Evolutionary conservation across 2,797 vertebrate genomes (phyloP), one percentile per base, ranked within the genome.

Genomic region (Protonibea diacanthus): DNA sequence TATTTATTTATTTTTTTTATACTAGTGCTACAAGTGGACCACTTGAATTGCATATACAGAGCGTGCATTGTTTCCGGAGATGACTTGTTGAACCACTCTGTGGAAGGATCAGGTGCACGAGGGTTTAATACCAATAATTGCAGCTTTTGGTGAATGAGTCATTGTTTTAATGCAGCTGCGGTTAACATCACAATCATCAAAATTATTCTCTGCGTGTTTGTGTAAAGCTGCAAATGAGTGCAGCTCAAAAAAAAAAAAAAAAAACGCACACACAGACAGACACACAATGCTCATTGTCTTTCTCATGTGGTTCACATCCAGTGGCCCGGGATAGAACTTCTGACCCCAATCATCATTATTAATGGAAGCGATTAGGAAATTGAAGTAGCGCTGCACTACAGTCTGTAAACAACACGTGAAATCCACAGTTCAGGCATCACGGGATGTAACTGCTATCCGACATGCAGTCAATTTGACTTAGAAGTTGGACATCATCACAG

Each of bases 121-220:
- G 48, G 79, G 47, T 92, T 93, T 93, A 93, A 93, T 94, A 91
- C 83, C 80, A 89, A 80, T 93, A 93, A 94, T 92, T 91, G 92
- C 85, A 82, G 87, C 89, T 89, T 89, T 92, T 51, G 66, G 62
- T 71, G 73, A 90, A 83, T 81, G 82, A 89, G 44, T 93, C 90
- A 93, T 93, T 93, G 86, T 93, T 92, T 91, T 93, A 92, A 94
- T 94, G 92, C 89, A 87, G 81, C 85, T 69, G 84, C 76, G 87
- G 81, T 86, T 91, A 90, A 91, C 86, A 84, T 93, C 84, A 82
- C 89, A 89, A 86, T 91, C 83, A 90, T 84, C 79, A 61, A 71
- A 89, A 86, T 83, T 21, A 86, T 87, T 86, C 61, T 49, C 67
- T 48, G 64, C 44, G 18, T 78, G 78, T 82, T 75, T 76, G 45